Base-by-base conservation (phyloP, 2,113 vertebrate genomes). In the Charadrius vociferus region DNA sequence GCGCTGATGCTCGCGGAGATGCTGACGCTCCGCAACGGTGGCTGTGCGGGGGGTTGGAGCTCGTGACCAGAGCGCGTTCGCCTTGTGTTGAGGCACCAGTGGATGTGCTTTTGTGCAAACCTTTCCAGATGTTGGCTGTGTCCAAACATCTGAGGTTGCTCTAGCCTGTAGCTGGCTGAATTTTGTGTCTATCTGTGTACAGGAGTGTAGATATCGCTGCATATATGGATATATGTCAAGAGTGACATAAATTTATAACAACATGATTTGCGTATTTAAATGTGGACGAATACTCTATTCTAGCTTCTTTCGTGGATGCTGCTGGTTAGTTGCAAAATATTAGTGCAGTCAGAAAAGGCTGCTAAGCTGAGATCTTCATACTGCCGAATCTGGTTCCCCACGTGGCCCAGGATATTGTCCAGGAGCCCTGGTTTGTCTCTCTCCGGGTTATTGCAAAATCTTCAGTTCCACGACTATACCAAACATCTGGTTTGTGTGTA, bases 401-500 rank as follows among this genome's bases (percentile, higher is more conserved):
- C 10, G 36, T 7, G 58, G 26, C 45, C 13, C 45, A 22, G 49
- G 26, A 22, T 4, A 13, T 24, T 37, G 52, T 17, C 47, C 43
- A 32, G 58, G 65, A 68, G 16, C n/a, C 15, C 21, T 49, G 11
- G 27, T 29, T 84, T 58, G 10, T 71, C 9, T 27, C 16, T 32
- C 8, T 67, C 30, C 36, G 23, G 22, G 41, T 32, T 53, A 34
- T 0, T 19, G 73, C 27, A 20, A 53, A 39, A 30, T 59, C n/a
- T 43, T 67, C 24, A 30, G 53, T 36, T 50, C 27, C 18, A 39
- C 49, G 49, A 36, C 27, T 45, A 13, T 78, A 81, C 29, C 13
- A 21, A n/a, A 13, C 4, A 29, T 6, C 10, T 36, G 49, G 27
- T 7, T 50, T 2, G 2, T 9, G 3, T 2, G 8, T 36, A 5